Evolutionary conservation across 2,888 invertebrate species (phyloP), one percentile per base, ranked within the genome.

Genomic region (Muscina levida): DNA sequence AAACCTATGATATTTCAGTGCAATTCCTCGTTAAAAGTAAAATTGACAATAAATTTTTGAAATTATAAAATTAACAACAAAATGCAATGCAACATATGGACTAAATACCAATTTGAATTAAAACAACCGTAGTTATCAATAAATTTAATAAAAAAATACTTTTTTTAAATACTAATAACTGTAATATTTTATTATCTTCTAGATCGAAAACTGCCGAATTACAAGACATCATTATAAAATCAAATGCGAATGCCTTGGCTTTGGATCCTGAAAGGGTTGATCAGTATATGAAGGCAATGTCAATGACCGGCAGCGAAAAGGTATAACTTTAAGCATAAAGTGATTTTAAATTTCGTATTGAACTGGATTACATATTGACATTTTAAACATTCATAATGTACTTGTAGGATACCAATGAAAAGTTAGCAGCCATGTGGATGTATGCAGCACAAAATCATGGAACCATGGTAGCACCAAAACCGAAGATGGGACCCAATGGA

Each of bases 211-310:
- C 80, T 82, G 46, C 84, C 26, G 85, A 87, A 22, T 82, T 87
- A 2, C 85, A 85, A 6, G 86, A 88, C 66, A 86, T 89, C 5
- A 86, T 88, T 4, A 87, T 86, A 19, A 87, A 85, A 19, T 77
- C 86, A n/a, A 88, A 85, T 37, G 83, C 83, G 22, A 83, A 85
- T 17, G 86, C 86, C 15, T 76, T 87, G 15, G 82, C 86, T 2
- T 56, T 90, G 71, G 87, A 89, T 71, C 88, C 89, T 56, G 88
- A 89, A 57, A 89, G 87, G 79, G 85, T 89, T 17, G 89, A 90
- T 42, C 89, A 90, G 72, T 90, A 90, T 70, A 88, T 90, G 13
- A 91, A 89, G 74, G 86, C 88, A 0, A 87, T 90, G 87, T 88
- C 89, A 1, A 62, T 87, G 10, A 85, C 84, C 71, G 86, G 85